phyloP scores from a whole-genome alignment of 2,113 vertebrate genomes.

The Microcebus lehilahytsara region DNA sequence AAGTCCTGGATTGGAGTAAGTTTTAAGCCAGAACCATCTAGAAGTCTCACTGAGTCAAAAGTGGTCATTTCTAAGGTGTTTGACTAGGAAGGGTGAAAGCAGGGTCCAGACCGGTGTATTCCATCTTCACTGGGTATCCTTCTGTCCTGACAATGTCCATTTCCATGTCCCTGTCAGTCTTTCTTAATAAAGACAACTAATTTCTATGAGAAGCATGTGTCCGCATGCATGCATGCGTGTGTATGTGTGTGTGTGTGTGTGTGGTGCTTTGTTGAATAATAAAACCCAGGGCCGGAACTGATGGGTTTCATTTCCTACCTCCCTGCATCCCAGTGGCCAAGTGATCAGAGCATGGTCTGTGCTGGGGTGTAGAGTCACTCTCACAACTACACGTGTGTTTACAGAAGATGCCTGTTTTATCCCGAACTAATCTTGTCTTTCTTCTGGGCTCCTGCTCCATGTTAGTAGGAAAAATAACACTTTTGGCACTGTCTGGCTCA shows the following conservation, averaged over 20 bases:
- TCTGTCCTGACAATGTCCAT: background rate
- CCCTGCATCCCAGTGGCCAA: background rate
- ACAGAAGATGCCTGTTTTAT: background rate
- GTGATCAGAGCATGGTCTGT: fast-evolving
- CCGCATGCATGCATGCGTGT: background rate
- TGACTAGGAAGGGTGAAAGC: background rate
- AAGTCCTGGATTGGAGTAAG: too few species aligned
- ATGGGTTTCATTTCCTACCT: fast-evolving
- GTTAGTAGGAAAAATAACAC: background rate
- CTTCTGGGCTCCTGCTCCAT: background rate
- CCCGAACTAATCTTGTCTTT: background rate
- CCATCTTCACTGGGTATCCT: too few species aligned
- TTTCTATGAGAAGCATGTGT: background rate
- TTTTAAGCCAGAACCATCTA: background rate
- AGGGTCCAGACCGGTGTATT: background rate
- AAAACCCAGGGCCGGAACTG: background rate
- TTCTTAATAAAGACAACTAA: background rate
- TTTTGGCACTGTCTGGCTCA: background rate
- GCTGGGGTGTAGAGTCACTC: background rate
- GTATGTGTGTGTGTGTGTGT: fast-evolving
- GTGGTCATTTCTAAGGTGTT: background rate
- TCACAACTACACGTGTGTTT: fast-evolving
- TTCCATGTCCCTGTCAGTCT: background rate
- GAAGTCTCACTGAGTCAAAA: background rate
- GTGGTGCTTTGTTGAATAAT: background rate